phyloP scores from a whole-genome alignment of 2,113 vertebrate genomes.

The Heteronetta atricapilla region DNA sequence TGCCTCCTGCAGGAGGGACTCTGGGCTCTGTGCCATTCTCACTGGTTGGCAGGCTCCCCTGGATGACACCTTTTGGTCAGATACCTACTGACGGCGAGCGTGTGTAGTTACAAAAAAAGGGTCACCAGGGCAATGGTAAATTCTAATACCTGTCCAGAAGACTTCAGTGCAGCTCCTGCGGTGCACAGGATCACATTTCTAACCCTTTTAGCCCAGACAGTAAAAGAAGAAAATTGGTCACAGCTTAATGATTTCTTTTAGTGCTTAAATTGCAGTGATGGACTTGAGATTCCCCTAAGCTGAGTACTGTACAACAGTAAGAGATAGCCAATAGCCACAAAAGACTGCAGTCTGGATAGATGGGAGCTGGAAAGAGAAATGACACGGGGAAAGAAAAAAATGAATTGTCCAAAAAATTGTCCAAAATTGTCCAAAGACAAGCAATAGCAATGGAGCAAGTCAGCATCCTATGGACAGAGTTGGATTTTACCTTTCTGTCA shows the following conservation, averaged over 20 bases:
- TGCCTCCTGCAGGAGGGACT: not conserved
- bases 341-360: not conserved
- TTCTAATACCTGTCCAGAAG: accelerated
- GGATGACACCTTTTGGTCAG: not conserved
- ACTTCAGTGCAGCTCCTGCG: not conserved
- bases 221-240: not conserved
- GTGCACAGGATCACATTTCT: not conserved
- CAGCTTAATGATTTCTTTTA: not conserved
- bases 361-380: not conserved
- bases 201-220: not conserved
- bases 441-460: not conserved
- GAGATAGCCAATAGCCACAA: not conserved
- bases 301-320: not conserved
- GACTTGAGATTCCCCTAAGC: not conserved
- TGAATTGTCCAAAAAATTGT: not conserved
- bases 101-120: not conserved
- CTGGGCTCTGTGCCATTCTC: not conserved
- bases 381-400: not conserved
- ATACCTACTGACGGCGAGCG: accelerated
- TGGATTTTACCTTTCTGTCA: not conserved
- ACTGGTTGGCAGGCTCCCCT: not conserved
- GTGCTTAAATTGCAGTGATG: not conserved
- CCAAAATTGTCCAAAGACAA: not conserved
- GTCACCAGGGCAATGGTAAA: not conserved
- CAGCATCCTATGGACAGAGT: not conserved